Conservation (phyloP, 1,140 invertebrate species). For the Cotesia chilonis region DNA sequence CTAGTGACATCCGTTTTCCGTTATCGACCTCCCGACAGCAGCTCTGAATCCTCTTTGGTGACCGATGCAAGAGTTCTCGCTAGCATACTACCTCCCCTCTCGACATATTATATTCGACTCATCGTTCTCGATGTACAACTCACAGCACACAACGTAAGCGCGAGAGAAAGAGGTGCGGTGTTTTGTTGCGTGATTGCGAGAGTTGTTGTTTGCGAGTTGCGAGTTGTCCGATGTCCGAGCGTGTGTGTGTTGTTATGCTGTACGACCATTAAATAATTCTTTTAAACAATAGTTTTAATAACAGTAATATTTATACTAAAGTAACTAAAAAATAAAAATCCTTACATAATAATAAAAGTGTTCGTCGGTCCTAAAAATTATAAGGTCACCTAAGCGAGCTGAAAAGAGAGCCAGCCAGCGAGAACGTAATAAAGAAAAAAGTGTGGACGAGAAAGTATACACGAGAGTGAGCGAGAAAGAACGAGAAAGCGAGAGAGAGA, state of each 20-base stretch:
- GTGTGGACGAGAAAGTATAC: constrained; percentile 8
- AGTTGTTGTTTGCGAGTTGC: constrained; percentile 49
- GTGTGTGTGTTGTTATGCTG: constrained; percentile 63
- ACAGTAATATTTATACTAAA: background rate
- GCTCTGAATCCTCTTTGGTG: too few species aligned
- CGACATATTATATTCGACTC: constrained; percentile 35
- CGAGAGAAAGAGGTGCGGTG: constrained; percentile 56
- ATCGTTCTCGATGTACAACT: constrained; percentile 45
- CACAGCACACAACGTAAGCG: constrained; percentile 35
- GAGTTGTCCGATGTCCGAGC: constrained; percentile 52
- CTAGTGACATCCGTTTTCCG: constrained; percentile 44
- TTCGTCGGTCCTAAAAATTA: constrained; percentile 46
- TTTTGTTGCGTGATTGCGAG: constrained; percentile 56
- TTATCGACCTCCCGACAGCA: constrained; percentile 45
- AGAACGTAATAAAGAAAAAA: constrained; percentile 54
- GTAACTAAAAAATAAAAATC: constrained; percentile 5
- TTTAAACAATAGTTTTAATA: constrained; percentile 23
- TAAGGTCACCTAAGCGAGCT: constrained; percentile 40
- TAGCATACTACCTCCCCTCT: constrained; percentile 22
- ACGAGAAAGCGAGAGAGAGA: background rate
- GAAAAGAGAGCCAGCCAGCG: constrained; percentile 39
- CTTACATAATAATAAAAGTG: constrained; percentile 4
- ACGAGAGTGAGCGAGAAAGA: constrained; percentile 27
- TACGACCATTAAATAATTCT: constrained; percentile 42
- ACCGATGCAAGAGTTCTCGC: too few species aligned